phyloP scores from a whole-genome alignment of 2,797 vertebrate species.

The Bradypus variegatus region DNA sequence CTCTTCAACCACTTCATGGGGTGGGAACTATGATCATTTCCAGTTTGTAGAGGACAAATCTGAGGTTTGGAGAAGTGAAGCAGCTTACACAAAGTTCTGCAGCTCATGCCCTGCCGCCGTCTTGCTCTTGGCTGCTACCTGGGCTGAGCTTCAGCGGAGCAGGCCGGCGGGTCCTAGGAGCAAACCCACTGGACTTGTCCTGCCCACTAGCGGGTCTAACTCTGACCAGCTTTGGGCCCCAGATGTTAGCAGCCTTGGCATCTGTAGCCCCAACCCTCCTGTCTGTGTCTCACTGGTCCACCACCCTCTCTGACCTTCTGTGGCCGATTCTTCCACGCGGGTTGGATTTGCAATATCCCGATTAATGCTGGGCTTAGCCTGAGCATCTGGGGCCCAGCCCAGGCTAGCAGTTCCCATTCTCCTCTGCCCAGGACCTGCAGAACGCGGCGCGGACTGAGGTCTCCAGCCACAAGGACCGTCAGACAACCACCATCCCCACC shows the following conservation, averaged over 20 bases:
- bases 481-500: too few relatives aligned
- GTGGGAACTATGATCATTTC: not conserved
- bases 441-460: too few relatives aligned
- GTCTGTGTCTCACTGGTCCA: not conserved
- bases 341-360: not conserved
- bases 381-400: not conserved
- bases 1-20: not conserved
- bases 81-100: not conserved
- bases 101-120: not conserved
- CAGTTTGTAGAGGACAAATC: not conserved
- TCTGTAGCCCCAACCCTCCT: not conserved
- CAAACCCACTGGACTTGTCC: not conserved
- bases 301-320: not conserved
- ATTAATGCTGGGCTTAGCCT: not conserved
- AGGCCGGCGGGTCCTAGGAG: not conserved
- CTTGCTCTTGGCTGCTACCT: not conserved
- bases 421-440: not conserved
- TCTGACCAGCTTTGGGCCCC: not conserved
- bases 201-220: not conserved
- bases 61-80: not conserved
- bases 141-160: too few relatives aligned
- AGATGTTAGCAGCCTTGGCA: accelerated
- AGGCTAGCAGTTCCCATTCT: not conserved
- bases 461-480: too few relatives aligned
- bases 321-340: not conserved